These are phyloP conservation scores for Halcyon smyrnensis DNA, from an alignment of 2,797 vertebrate species.

Conservation along the genomic window DNA sequence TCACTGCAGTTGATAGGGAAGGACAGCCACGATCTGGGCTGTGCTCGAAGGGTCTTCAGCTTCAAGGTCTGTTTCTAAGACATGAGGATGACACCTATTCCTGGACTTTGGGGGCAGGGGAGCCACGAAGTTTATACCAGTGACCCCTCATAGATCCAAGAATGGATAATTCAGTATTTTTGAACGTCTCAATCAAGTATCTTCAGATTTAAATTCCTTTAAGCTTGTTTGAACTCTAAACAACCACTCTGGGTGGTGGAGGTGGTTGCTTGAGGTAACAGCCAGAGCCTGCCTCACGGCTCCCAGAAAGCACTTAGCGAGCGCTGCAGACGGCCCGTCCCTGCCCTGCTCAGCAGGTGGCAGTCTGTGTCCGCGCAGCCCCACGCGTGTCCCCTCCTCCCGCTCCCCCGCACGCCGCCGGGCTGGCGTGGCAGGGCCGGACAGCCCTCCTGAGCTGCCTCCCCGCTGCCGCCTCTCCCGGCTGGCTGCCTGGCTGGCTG, in stretches of 20 bases:
- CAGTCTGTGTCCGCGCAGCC: neutral
- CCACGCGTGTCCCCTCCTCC: neutral
- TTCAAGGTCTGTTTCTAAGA: neutral
- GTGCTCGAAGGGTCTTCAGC: neutral
- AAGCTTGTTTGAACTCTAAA: neutral
- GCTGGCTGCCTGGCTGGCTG: neutral
- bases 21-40: fast-evolving
- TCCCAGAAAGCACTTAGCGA: fast-evolving
- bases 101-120: neutral
- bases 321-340: neutral
- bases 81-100: neutral
- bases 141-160: neutral
- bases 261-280: fast-evolving
- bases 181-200: neutral
- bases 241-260: fast-evolving
- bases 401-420: fast-evolving
- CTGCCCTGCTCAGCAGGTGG: neutral
- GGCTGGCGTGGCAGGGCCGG: fast-evolving
- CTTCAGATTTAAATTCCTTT: neutral
- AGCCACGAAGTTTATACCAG: neutral
- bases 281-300: fast-evolving
- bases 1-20: neutral
- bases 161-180: neutral
- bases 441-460: neutral
- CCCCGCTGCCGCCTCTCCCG: neutral